Conservation (phyloP, 1,140 invertebrate species). For the Meloidogyne chitwoodi region DNA sequence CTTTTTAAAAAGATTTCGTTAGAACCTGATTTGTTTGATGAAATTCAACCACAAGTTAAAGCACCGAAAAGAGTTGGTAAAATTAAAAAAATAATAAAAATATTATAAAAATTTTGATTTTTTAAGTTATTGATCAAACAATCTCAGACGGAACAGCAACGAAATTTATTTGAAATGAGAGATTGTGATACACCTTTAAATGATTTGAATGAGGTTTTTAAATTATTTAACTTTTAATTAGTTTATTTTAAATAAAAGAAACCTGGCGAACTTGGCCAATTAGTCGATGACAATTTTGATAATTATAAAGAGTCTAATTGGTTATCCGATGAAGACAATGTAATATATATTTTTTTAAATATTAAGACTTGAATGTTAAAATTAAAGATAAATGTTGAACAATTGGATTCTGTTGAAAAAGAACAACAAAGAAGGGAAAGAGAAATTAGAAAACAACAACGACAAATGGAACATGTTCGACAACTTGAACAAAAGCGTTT, state of each 20-base stretch:
- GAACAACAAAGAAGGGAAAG: neutral
- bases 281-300: neutral
- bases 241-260: neutral
- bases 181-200: neutral
- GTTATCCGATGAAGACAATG: neutral
- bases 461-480: neutral
- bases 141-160: neutral
- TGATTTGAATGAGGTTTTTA: neutral
- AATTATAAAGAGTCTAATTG: neutral
- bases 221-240: no score
- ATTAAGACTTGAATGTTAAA: neutral
- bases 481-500: neutral
- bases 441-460: neutral
- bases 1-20: neutral
- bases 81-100: neutral
- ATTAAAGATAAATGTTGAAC: neutral
- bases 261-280: neutral
- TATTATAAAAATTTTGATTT: neutral
- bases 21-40: constrained; percentile 9
- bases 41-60: constrained; percentile 6
- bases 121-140: neutral
- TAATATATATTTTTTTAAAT: neutral
- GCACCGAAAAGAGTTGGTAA: constrained; percentile 7
- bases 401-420: neutral
- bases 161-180: neutral